Evolutionary conservation across 2,113 vertebrate species (phyloP), one percentile per base, ranked within the genome.

Genomic region (Corydoras maculifer): DNA sequence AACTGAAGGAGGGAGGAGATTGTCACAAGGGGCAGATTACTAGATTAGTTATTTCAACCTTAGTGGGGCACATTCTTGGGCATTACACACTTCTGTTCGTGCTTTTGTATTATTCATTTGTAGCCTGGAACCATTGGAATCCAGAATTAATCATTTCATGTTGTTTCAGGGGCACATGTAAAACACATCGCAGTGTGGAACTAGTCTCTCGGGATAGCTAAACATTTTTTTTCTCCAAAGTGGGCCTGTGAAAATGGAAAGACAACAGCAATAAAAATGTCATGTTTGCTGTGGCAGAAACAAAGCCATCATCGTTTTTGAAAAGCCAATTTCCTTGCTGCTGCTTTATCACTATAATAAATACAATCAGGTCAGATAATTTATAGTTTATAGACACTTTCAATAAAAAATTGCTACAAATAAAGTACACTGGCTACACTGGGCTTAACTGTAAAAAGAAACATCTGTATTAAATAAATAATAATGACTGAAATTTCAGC

Each of bases 1-100:
- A 68, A 70, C 78, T 79, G 64, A 35, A 65, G 62, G 48, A 29
- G 30, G 15, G 66, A 60, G 62, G 68, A 62, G 57, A 75, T 68
- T 54, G 68, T 81, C 79, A 85, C 76, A 77, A 83, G 81, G 75
- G 81, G 75, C 67, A 82, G 74, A 82, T 82, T 84, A 82, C 55
- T 74, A 81, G 65, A 82, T 81, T 72, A 70, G 80, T 75, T 15
- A 48, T 82, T 65, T 76, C 25, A 61, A 72, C 70, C 54, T 75
- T 35, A 50, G 54, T 64, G 8, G 32, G 69, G 49, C 12, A 63
- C 62, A n/a, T 63, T 72, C 53, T 25, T 29, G 5, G 14, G 6
- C 35, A 43, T 25, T 70, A 31, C 4, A 14, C 60, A 18, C 18
- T 70, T 53, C 51, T 70, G 62, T 61, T 1, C 49, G 31, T 55